phyloP scores from a whole-genome alignment of 2,888 invertebrate genomes.

The Sphaerophoria taeniata region DNA sequence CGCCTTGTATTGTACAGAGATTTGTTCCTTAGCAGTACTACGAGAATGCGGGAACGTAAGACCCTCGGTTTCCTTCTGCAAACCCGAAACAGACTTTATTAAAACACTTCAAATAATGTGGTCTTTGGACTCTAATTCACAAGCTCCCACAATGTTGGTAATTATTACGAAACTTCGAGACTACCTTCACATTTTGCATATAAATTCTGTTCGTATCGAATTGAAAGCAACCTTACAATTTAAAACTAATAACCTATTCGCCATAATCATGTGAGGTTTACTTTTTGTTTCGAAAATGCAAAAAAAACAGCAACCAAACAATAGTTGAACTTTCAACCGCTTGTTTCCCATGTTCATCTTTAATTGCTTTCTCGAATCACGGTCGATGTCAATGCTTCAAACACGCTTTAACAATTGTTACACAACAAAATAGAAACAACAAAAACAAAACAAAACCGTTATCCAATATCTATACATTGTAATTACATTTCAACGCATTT shows the following conservation, averaged over 20 bases:
- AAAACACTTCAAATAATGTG: no score
- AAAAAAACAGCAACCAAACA: neutral
- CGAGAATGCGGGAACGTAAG: no score
- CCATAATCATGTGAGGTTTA: neutral
- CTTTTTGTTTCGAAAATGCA: neutral
- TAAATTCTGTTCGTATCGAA: neutral
- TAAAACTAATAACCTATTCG: neutral
- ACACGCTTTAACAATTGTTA: slow-evolving; percentile 21
- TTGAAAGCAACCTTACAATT: neutral
- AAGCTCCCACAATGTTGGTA: no score
- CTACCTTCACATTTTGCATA: no score
- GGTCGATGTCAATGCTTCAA: slow-evolving; percentile 16
- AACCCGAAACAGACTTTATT: no score
- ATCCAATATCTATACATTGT: slow-evolving; percentile 45
- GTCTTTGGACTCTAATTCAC: no score
- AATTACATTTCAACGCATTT: slow-evolving; percentile 1
- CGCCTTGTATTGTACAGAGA: no score
- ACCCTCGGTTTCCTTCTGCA: no score
- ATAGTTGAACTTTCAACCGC: slow-evolving; percentile 38
- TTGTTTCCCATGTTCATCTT: slow-evolving; percentile 10
- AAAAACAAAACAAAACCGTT: slow-evolving; percentile 15
- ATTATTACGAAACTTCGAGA: no score
- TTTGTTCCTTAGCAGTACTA: no score
- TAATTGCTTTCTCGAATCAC: slow-evolving; percentile 26
- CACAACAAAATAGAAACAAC: slow-evolving; percentile 9